Percentiles rank a stretch among this genome's conserved stretches.
Evolutionary conservation across 1,140 invertebrate species (phyloP).

Genomic region (Ridgeia piscesae): DNA sequence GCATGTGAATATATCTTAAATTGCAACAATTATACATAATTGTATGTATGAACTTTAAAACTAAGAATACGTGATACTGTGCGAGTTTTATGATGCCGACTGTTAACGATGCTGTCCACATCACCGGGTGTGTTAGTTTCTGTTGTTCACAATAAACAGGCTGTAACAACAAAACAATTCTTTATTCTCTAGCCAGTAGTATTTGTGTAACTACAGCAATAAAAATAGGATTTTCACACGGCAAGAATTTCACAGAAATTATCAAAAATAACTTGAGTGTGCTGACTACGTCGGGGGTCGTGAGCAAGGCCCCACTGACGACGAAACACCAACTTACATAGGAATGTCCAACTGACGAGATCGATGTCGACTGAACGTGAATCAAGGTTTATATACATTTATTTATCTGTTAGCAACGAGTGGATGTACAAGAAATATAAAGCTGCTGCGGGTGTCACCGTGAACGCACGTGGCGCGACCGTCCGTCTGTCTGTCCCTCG

Average conservation of each 20-base stretch:
- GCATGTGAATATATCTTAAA: too few species aligned
- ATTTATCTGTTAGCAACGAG: background rate
- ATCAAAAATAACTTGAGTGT: constrained; percentile 1
- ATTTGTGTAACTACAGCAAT: constrained; percentile 1
- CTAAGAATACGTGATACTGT: background rate
- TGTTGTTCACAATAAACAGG: background rate
- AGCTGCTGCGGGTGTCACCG: background rate
- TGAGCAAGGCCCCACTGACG: background rate
- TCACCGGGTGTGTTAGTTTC: background rate
- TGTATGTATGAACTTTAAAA: background rate
- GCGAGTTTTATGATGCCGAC: background rate
- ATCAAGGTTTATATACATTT: constrained; percentile 6
- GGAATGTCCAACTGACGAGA: background rate
- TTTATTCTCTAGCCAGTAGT: constrained; percentile 5
- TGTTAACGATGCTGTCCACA: background rate
- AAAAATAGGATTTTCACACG: constrained; percentile 1
- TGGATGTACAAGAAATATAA: constrained; percentile 1
- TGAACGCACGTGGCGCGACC: background rate
- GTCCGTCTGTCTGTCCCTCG: background rate
- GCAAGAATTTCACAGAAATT: constrained; percentile 6
- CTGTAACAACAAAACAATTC: background rate
- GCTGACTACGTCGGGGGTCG: background rate
- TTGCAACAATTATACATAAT: too few species aligned
- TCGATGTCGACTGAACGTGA: background rate
- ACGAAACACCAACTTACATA: background rate